Evolutionary conservation across 2,888 invertebrate species (phyloP).

Genomic region (Ypsolopha scabrella): DNA sequence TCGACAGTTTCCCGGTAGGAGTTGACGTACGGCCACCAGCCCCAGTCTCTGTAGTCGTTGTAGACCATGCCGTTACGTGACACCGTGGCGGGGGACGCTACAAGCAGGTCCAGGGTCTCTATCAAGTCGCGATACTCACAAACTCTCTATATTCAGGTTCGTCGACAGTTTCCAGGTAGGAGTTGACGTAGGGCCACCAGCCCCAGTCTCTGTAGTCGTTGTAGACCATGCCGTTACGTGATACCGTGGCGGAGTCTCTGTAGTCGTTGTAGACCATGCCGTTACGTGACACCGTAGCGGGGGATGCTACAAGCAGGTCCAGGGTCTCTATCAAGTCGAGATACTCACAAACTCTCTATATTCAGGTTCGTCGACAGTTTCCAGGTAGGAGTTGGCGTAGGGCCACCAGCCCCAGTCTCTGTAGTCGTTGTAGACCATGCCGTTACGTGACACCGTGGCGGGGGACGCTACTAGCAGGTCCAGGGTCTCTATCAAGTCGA

Average conservation of each 20-base stretch:
- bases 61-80: too few species aligned
- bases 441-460: slow-evolving; percentile 93
- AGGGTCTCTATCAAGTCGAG: slow-evolving; percentile 82
- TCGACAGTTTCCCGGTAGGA: too few species aligned
- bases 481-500: slow-evolving; percentile 82
- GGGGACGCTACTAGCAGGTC: slow-evolving; percentile 88
- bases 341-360: slow-evolving; percentile 70
- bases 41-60: too few species aligned
- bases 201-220: slow-evolving; percentile 88
- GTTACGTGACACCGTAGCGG: too few species aligned
- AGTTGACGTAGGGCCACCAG: slow-evolving; percentile 85
- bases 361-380: slow-evolving; percentile 63
- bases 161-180: slow-evolving; percentile 77
- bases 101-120: too few species aligned
- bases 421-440: slow-evolving; percentile 96
- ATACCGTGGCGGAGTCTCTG: slow-evolving; percentile 94
- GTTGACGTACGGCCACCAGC: too few species aligned
- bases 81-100: too few species aligned
- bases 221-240: slow-evolving; percentile 95
- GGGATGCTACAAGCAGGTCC: slow-evolving; percentile 85
- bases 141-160: slow-evolving; percentile 67
- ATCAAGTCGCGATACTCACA: too few species aligned
- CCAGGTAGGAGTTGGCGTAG: slow-evolving; percentile 83
- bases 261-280: too few species aligned
- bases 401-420: slow-evolving; percentile 91